Conservation (phyloP, 1,140 invertebrate genomes). For the Scaptodrosophila lebanonensis region DNA sequence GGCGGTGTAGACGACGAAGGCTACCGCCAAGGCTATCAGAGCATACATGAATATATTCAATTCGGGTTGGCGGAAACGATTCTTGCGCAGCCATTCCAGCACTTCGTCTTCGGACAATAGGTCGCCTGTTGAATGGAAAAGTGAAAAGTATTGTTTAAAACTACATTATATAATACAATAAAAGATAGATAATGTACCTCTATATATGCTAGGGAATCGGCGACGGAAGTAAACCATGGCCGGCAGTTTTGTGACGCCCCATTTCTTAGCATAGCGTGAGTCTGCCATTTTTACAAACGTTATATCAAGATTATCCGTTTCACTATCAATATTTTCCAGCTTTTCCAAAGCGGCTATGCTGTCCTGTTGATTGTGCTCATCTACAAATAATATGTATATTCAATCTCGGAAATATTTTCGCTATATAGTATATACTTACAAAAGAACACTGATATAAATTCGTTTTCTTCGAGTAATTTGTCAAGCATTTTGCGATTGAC, state of each 20-base stretch:
- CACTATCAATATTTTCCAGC: constrained; percentile 93
- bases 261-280: constrained; percentile 92
- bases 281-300: constrained; percentile 97
- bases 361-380: constrained; percentile 87
- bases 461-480: constrained; percentile 94
- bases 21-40: constrained; percentile 88
- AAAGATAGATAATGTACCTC: constrained; percentile 80
- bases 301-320: constrained; percentile 95
- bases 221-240: constrained; percentile 96
- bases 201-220: constrained; percentile 95
- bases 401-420: too few species aligned
- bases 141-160: neutral
- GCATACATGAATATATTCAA: constrained; percentile 97
- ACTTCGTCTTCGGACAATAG: constrained; percentile 90
- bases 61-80: constrained; percentile 94
- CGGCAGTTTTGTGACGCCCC: constrained; percentile 95
- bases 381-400: constrained; percentile 77
- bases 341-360: constrained; percentile 88
- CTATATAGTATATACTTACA: constrained; percentile 83
- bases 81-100: constrained; percentile 95
- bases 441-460: constrained; percentile 96
- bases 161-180: too few species aligned
- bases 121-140: constrained; percentile 82
- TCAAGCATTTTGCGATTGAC: constrained; percentile 97
- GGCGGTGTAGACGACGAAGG: constrained; percentile 92